A percentile compares a stretch with the other conserved stretches of the same genome.
Conservation (phyloP, 1,140 invertebrate genomes). For the Drosophila pachea region DNA sequence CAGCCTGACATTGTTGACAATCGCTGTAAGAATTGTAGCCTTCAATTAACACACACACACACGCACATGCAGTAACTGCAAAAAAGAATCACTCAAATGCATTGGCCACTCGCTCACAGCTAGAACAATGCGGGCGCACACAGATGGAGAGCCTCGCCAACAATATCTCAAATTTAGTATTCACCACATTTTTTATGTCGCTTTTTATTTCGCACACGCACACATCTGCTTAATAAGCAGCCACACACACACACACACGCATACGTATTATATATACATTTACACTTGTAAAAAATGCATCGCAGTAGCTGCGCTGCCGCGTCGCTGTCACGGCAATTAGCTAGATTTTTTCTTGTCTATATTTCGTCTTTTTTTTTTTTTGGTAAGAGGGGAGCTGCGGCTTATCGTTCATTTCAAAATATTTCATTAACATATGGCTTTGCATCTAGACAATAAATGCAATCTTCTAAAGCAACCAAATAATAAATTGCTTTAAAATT, state of each 20-base stretch:
- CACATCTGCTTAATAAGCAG: conserved; percentile 46
- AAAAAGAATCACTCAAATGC: conserved; percentile 52
- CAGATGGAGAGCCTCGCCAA: conserved; percentile 26
- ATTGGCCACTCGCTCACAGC: conserved; percentile 43
- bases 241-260: conserved; percentile 29
- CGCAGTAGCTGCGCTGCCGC: conserved; percentile 61
- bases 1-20: conserved; percentile 61
- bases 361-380: background rate
- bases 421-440: background rate
- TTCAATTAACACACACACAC: conserved; percentile 47
- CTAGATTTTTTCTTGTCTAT: conserved; percentile 36
- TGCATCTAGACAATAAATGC: background rate
- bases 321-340: conserved; percentile 65
- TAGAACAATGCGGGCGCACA: conserved; percentile 46
- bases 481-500: background rate
- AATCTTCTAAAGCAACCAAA: background rate
- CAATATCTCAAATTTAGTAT: conserved; percentile 59
- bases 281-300: conserved; percentile 49
- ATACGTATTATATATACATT: conserved; percentile 13
- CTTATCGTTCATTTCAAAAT: background rate
- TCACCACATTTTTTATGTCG: conserved; percentile 69
- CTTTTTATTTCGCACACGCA: conserved; percentile 57
- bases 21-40: conserved; percentile 56
- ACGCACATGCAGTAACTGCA: conserved; percentile 13
- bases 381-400: background rate